phyloP scores from a whole-genome alignment of 1,140 invertebrate species.

The Rhagoletis pomonella region DNA sequence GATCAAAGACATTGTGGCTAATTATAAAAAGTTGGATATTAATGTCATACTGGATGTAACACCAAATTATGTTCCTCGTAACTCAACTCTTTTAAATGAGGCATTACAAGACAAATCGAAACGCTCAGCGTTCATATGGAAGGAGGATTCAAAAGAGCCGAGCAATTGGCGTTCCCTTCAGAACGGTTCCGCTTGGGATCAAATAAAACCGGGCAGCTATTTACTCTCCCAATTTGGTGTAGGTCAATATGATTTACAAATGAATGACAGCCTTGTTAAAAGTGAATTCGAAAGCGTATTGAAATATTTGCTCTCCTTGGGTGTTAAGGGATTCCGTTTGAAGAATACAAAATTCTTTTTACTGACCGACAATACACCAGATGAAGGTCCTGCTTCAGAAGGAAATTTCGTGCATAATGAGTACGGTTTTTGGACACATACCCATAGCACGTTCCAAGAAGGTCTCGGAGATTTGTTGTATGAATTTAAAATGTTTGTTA shows the following conservation, averaged over 20 bases:
- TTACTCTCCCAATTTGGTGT: slow-evolving; percentile 78
- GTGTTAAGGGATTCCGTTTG: slow-evolving; percentile 85
- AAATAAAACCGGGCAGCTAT: slow-evolving; percentile 77
- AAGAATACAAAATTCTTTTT: slow-evolving; percentile 80
- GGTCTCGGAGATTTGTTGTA: slow-evolving; percentile 77
- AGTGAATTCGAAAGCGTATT: slow-evolving; percentile 81
- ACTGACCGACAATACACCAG: slow-evolving; percentile 75
- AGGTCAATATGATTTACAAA: slow-evolving; percentile 81
- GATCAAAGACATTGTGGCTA: slow-evolving; percentile 64
- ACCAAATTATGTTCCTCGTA: slow-evolving; percentile 75
- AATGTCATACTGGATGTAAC: slow-evolving; percentile 75
- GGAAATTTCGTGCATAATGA: slow-evolving; percentile 70
- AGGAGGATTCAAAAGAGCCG: slow-evolving; percentile 71
- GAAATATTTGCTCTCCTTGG: slow-evolving; percentile 80
- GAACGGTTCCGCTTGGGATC: slow-evolving; percentile 79
- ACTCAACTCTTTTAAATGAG: slow-evolving; percentile 71
- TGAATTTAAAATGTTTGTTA: slow-evolving; percentile 77
- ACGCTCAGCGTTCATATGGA: slow-evolving; percentile 68
- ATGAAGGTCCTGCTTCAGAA: slow-evolving; percentile 73
- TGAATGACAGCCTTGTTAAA: slow-evolving; percentile 77
- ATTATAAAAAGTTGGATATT: slow-evolving; percentile 62
- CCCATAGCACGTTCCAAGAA: slow-evolving; percentile 77
- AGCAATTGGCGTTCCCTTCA: slow-evolving; percentile 83
- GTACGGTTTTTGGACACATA: slow-evolving; percentile 79
- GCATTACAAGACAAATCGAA: slow-evolving; percentile 67